These are phyloP conservation scores for Zaprionus africanus DNA, from an alignment of 1,140 invertebrate genomes.

Conservation along the genomic window DNA sequence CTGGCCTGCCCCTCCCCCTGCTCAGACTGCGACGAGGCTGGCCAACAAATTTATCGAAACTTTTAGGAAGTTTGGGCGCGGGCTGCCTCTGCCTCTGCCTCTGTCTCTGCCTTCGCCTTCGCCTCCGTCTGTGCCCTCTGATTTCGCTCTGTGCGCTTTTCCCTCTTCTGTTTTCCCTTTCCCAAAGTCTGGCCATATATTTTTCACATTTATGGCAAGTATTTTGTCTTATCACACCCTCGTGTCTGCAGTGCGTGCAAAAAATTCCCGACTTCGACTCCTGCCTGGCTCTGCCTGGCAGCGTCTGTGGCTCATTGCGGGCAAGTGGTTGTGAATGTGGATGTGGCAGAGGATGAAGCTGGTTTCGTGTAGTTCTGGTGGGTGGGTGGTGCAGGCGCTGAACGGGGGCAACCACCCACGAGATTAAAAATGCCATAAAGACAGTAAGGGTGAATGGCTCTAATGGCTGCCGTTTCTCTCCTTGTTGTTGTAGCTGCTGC, in stretches of 20 bases:
- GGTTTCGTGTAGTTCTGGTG: slow-evolving; percentile 7
- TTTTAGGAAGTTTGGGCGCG: slow-evolving; percentile 42
- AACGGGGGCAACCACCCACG: slow-evolving; percentile 69
- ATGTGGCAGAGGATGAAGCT: background rate
- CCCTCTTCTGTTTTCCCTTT: slow-evolving; percentile 66
- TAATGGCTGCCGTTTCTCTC: slow-evolving; percentile 73
- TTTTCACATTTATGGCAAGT: slow-evolving; percentile 83
- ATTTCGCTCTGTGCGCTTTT: slow-evolving; percentile 41
- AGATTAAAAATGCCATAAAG: slow-evolving; percentile 83
- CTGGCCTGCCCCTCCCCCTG: too few species aligned
- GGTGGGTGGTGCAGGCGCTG: slow-evolving; percentile 27
- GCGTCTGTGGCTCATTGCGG: slow-evolving; percentile 39
- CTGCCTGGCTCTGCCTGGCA: slow-evolving; percentile 12
- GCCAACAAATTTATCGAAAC: slow-evolving; percentile 69
- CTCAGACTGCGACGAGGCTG: slow-evolving; percentile 26
- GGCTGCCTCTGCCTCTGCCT: background rate
- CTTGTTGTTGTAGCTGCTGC: slow-evolving; percentile 4
- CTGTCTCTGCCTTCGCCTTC: background rate
- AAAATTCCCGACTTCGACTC: slow-evolving; percentile 56
- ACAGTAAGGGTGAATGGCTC: slow-evolving; percentile 82
- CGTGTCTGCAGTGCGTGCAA: slow-evolving; percentile 81
- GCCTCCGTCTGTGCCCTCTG: slow-evolving; percentile 29
- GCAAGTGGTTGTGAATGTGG: slow-evolving; percentile 15
- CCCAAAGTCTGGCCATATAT: slow-evolving; percentile 75
- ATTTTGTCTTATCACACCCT: slow-evolving; percentile 83